These are phyloP conservation scores for Sylvia atricapilla DNA, from an alignment of 2,113 vertebrate genomes.

Conservation along the genomic window DNA sequence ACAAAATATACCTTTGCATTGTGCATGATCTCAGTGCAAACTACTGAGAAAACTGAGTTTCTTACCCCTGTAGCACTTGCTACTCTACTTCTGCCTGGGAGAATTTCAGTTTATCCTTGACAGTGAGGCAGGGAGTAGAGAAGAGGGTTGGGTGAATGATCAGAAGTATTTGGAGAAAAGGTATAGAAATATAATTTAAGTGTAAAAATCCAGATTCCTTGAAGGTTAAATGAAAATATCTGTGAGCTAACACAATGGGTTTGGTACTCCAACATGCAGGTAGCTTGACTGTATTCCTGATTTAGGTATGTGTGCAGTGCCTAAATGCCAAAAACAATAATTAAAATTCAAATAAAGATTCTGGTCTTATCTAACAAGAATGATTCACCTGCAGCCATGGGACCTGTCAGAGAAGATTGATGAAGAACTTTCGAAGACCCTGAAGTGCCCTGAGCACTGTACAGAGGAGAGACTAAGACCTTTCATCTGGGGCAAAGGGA, in stretches of 20 bases:
- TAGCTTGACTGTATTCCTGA: background rate
- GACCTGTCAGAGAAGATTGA: slow-evolving; percentile 50
- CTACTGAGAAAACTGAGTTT: background rate
- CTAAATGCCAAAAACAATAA: slow-evolving; percentile 34
- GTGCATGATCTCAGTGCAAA: background rate
- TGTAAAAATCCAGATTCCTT: background rate
- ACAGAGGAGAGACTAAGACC: slow-evolving; percentile 21
- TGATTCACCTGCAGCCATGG: slow-evolving; percentile 28
- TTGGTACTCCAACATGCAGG: background rate
- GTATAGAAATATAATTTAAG: background rate
- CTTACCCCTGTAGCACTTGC: background rate
- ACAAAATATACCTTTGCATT: background rate
- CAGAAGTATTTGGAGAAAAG: background rate
- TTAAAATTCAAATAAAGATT: slow-evolving; percentile 37
- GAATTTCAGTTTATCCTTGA: background rate
- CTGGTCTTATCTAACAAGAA: slow-evolving; percentile 17
- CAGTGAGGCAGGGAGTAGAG: background rate
- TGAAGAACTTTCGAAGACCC: slow-evolving; percentile 31
- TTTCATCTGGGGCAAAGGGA: slow-evolving; percentile 37
- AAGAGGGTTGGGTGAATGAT: background rate
- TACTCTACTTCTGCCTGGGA: background rate
- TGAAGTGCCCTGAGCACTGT: background rate
- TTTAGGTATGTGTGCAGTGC: background rate
- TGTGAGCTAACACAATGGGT: background rate
- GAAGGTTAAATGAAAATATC: background rate